A percentile compares a stretch with the other conserved stretches of the same genome.
These are phyloP conservation scores for Prionailurus bengalensis DNA, from an alignment of 2,113 vertebrate species.

Conservation along the genomic window DNA sequence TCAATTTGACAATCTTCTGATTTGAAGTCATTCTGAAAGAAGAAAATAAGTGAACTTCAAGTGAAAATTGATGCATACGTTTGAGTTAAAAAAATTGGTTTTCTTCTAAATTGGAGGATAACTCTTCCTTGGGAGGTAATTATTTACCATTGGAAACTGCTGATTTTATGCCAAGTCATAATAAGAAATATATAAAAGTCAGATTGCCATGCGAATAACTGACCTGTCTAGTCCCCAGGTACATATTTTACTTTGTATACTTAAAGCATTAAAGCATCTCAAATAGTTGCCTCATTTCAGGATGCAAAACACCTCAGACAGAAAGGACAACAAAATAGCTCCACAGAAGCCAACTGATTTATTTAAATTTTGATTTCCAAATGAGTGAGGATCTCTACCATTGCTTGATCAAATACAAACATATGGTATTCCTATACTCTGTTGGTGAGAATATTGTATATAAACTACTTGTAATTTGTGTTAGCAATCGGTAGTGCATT, in stretches of 20 bases:
- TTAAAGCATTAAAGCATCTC: background rate
- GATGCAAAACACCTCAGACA: background rate
- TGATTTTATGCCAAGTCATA: background rate
- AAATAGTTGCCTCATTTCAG: background rate
- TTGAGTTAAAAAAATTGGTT: background rate
- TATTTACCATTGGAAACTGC: background rate
- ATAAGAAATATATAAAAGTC: background rate
- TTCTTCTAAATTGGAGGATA: background rate
- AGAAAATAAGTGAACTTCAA: background rate
- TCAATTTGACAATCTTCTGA: background rate
- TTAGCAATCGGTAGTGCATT: background rate
- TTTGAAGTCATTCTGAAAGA: constrained; percentile 33
- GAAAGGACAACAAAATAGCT: background rate
- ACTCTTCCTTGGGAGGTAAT: background rate
- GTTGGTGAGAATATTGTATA: background rate
- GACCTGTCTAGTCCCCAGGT: background rate
- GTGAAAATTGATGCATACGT: background rate
- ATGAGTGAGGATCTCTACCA: background rate
- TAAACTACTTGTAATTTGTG: background rate
- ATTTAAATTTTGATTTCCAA: constrained; percentile 6
- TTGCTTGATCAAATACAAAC: background rate
- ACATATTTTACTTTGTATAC: background rate
- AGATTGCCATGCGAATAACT: background rate
- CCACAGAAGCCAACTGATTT: background rate
- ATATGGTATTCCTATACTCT: background rate